Evolutionary conservation across 2,888 invertebrate genomes (phyloP), one percentile per base, ranked within the genome.

Genomic region (Ectropis crepuscularia): DNA sequence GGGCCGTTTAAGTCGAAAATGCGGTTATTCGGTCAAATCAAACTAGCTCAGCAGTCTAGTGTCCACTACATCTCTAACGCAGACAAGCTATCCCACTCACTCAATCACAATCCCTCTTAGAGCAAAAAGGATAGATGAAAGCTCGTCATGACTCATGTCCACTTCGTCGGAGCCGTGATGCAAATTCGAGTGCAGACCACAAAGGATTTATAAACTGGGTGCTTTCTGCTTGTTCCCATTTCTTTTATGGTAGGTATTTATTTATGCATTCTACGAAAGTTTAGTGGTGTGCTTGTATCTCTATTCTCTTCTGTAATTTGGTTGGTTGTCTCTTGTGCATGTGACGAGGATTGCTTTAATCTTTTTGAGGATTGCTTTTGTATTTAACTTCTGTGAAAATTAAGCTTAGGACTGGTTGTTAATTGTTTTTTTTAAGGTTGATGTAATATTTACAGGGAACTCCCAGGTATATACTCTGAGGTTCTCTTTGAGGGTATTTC

Each of bases 101-200:
- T 66, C 65, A 53, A 57, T 60, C 46, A 51, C 46, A 57, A 28
- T 53, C 63, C 55, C 53, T 45, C 28, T 12, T 47, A 53, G 60
- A 69, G 61, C 49, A 66, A 67, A 69, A 70, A 68, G 65, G 70
- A 69, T 63, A 63, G 63, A 68, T 9, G 41, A 51, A 57, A 65
- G 48, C 57, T 57, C 49, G 57, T 59, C 64, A 53, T 48, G 57
- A 63, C 58, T 59, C 64, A 53, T 48, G 57, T 65, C 58, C 59
- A 62, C 54, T 68, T 53, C 57, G 38, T 42, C 54, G 53, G 60
- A 70, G 70, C 67, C 61, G 69, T 66, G 72, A 77, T 81, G 78
- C 76, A 79, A 80, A 80, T 79, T 77, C 66, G 72, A 70, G 69
- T 59, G 65, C 68, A 57, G 57, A 71, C 61, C 58, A 77, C 73